Evolutionary conservation across 2,113 vertebrate species (phyloP).

Genomic region (Larimichthys crocea): DNA sequence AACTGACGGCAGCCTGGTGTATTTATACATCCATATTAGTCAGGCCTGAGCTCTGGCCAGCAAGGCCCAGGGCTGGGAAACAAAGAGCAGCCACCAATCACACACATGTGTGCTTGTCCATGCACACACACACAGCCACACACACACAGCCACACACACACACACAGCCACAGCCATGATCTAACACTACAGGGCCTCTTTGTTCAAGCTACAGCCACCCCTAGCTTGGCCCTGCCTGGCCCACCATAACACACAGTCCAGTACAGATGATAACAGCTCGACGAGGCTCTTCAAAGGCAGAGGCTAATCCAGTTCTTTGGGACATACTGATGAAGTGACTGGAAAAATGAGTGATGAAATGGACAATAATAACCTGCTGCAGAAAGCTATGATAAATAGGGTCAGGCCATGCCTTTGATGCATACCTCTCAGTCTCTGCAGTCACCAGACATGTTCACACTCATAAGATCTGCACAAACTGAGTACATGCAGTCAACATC

Average conservation of each 20-base stretch:
- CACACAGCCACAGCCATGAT: constrained; percentile 53
- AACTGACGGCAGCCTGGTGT: constrained; percentile 73
- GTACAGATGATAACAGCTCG: constrained; percentile 61
- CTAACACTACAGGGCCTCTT: constrained; percentile 75
- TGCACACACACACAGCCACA: neutral
- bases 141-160: neutral
- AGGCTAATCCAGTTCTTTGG: constrained; percentile 60
- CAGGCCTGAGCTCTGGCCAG: constrained; percentile 74
- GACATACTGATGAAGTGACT: constrained; percentile 53
- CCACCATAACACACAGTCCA: constrained; percentile 62
- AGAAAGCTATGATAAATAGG: constrained; percentile 54
- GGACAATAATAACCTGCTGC: constrained; percentile 56
- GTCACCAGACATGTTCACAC: constrained; percentile 2
- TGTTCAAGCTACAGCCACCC: constrained; percentile 68
- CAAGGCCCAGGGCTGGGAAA: constrained; percentile 76
- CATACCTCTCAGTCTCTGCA: neutral
- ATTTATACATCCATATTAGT: constrained; percentile 83
- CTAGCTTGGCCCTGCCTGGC: constrained; percentile 61
- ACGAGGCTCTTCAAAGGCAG: constrained; percentile 71
- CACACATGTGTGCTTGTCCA: constrained; percentile 52
- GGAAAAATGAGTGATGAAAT: constrained; percentile 49
- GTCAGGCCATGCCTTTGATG: constrained; percentile 17
- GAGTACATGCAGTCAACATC: neutral
- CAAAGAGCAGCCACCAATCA: constrained; percentile 74
- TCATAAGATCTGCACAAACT: constrained; percentile 6